phyloP scores from a whole-genome alignment of 2,113 vertebrate genomes.

The Pelodiscus sinensis region DNA sequence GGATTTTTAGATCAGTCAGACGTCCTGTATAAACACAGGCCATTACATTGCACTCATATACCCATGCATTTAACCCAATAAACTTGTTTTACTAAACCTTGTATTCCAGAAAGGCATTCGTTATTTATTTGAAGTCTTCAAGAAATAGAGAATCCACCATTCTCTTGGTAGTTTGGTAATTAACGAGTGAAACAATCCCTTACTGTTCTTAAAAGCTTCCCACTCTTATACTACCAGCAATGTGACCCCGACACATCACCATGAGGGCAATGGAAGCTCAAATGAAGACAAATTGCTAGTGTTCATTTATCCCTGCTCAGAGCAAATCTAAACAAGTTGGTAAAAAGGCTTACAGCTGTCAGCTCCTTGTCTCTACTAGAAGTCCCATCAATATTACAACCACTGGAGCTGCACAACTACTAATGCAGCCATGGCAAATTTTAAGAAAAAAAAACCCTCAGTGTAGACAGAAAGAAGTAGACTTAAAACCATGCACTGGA shows the following conservation, averaged over 20 bases:
- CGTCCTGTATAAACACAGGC: not conserved
- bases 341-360: not conserved
- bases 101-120: not conserved
- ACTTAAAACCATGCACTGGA: not conserved
- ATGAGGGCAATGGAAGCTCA: not conserved
- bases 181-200: no score
- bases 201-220: not conserved
- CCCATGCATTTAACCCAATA: not conserved
- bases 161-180: not conserved
- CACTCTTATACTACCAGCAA: not conserved
- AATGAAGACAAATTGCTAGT: accelerated
- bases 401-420: accelerated
- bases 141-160: not conserved
- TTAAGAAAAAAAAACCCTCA: not conserved
- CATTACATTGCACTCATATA: not conserved
- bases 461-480: not conserved
- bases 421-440: not conserved
- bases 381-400: accelerated
- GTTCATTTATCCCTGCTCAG: accelerated
- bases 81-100: not conserved
- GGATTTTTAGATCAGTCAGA: not conserved
- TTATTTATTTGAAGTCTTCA: not conserved
- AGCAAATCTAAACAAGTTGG: not conserved
- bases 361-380: accelerated
- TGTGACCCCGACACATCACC: accelerated